Percentiles rank a stretch among this genome's conserved stretches.
Conservation (phyloP, 2,888 invertebrate genomes). For the Tipula helvola region DNA sequence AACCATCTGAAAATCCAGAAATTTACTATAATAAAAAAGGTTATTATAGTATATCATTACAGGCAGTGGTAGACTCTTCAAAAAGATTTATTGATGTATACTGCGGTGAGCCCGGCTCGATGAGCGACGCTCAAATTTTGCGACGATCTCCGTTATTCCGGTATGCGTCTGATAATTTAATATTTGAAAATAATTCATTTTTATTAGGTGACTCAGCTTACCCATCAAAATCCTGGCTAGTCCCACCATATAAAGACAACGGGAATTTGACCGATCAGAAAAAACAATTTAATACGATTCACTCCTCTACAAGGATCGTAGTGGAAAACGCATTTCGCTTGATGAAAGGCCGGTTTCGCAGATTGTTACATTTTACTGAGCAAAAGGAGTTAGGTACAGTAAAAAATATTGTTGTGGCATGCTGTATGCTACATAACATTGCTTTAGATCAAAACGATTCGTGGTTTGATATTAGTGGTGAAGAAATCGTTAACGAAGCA, state of each 20-base stretch:
- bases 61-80: background rate
- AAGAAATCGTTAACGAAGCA: no score
- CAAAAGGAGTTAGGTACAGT: background rate
- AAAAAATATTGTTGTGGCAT: background rate
- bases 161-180: background rate
- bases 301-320: slow-evolving; percentile 21
- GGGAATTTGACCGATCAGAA: slow-evolving; percentile 16
- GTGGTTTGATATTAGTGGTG: background rate
- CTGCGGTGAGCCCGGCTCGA: background rate
- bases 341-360: background rate
- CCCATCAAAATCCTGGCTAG: background rate
- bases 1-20: background rate
- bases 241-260: background rate
- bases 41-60: background rate
- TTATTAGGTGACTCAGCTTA: background rate
- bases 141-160: background rate
- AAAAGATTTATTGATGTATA: background rate
- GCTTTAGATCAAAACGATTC: background rate
- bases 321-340: background rate
- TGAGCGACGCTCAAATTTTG: background rate
- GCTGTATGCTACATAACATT: background rate
- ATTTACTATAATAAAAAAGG: background rate
- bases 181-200: background rate
- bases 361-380: background rate
- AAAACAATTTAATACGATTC: slow-evolving; percentile 18